Percentiles rank a stretch among this genome's conserved stretches.
phyloP scores from a whole-genome alignment of 2,797 vertebrate species.

The Poecilia picta region DNA sequence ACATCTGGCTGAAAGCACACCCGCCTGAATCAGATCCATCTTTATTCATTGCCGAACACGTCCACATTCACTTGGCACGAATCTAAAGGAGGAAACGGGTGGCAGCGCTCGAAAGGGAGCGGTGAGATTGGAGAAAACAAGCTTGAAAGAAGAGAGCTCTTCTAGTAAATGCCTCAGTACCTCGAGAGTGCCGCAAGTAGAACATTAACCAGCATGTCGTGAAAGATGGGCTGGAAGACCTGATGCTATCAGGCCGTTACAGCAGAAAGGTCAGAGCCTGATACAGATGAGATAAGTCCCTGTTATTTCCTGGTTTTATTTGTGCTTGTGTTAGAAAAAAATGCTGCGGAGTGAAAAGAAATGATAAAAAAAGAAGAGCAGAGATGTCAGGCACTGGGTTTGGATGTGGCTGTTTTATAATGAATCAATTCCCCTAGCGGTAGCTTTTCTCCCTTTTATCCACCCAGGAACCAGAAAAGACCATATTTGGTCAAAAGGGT shows the following conservation, averaged over 20 bases:
- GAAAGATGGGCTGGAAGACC: conserved; percentile 23
- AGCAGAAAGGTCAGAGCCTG: conserved; percentile 33
- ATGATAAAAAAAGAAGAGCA: neutral
- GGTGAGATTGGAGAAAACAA: conserved; percentile 56
- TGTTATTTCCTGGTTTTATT: conserved; percentile 3
- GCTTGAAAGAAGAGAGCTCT: conserved; percentile 57
- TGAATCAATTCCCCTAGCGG: neutral
- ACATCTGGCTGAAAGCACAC: conserved; percentile 43
- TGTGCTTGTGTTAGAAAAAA: neutral
- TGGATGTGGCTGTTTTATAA: neutral
- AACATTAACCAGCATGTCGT: conserved; percentile 60
- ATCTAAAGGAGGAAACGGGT: conserved; percentile 54
- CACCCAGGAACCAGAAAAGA: neutral
- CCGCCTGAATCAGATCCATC: conserved; percentile 52
- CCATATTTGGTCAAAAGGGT: neutral
- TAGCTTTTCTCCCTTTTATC: neutral
- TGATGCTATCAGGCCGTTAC: conserved; percentile 15
- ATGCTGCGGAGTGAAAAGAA: neutral
- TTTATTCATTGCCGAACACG: conserved; percentile 53
- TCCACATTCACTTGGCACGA: conserved; percentile 38
- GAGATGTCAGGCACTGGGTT: neutral
- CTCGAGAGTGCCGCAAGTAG: conserved; percentile 36
- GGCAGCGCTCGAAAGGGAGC: conserved; percentile 29
- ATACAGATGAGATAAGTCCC: conserved; percentile 8
- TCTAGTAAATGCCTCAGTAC: conserved; percentile 55